Evolutionary conservation across 2,113 vertebrate genomes (phyloP).

Genomic region (Macquaria australasica): DNA sequence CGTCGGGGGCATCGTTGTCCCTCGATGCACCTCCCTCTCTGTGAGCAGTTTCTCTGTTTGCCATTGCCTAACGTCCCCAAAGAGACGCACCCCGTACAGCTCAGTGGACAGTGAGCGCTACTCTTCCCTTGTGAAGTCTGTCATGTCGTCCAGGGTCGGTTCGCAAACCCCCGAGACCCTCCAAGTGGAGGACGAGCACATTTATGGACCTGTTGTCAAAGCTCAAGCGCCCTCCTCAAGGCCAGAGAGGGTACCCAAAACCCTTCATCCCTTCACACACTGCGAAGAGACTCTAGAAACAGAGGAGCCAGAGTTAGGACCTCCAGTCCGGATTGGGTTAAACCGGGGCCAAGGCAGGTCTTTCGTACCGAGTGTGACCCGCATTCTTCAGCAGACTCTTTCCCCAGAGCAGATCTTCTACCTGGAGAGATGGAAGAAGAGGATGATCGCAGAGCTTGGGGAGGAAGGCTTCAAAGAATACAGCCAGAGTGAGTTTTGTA

Average conservation of each 20-base stretch:
- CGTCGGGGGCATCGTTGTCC: constrained; percentile 31
- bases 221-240: constrained; percentile 58
- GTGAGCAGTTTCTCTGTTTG: constrained; percentile 79
- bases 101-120: constrained; percentile 89
- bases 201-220: constrained; percentile 88
- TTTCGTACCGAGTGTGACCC: constrained; percentile 89
- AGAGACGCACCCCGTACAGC: constrained; percentile 88
- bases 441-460: constrained; percentile 91
- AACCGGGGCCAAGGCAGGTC: constrained; percentile 55
- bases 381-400: constrained; percentile 92
- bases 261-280: constrained; percentile 85
- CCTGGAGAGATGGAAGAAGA: constrained; percentile 93
- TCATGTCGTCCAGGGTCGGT: constrained; percentile 84
- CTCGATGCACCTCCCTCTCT: constrained; percentile 46
- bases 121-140: constrained; percentile 87
- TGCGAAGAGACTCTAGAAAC: constrained; percentile 58
- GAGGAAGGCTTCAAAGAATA: constrained; percentile 93
- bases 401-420: constrained; percentile 88
- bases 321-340: constrained; percentile 83
- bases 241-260: constrained; percentile 72
- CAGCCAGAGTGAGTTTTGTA: constrained; percentile 84
- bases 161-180: constrained; percentile 87
- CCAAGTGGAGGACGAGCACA: constrained; percentile 84
- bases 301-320: constrained; percentile 50
- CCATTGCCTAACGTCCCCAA: constrained; percentile 69